Percentiles rank a stretch among this genome's conserved stretches.
Conservation (phyloP, 2,113 vertebrate genomes). For the Condylura cristata region DNA sequence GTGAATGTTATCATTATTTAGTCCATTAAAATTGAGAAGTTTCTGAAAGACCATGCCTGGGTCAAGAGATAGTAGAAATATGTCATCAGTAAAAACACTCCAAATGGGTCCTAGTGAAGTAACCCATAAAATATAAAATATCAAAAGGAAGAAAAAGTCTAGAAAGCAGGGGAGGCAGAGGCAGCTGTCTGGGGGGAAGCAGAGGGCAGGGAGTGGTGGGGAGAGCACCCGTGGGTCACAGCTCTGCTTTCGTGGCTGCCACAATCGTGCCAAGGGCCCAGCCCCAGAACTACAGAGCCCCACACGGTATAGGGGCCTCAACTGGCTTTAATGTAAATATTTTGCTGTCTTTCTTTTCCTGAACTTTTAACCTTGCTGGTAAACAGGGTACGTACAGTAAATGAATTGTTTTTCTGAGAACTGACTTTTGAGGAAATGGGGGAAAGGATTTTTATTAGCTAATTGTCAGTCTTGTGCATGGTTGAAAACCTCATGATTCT, state of each 20-base stretch:
- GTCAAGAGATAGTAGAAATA: neutral
- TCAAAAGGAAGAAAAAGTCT: neutral
- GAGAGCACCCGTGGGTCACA: neutral
- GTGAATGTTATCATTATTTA: neutral
- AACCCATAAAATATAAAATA: neutral
- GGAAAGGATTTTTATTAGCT: constrained; percentile 60
- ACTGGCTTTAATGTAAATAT: constrained; percentile 72
- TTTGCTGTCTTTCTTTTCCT: constrained; percentile 69
- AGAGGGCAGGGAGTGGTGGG: neutral
- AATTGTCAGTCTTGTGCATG: constrained; percentile 17
- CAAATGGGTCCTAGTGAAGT: neutral
- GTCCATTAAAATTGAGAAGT: neutral
- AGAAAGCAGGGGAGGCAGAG: neutral
- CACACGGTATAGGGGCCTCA: neutral
- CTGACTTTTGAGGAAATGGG: constrained; percentile 74
- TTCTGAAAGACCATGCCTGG: neutral
- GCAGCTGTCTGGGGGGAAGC: neutral
- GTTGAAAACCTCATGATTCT: constrained; percentile 34
- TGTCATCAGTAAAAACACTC: neutral
- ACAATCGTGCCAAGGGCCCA: rapidly evolving
- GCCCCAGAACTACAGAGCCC: neutral
- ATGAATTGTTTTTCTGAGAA: constrained; percentile 79
- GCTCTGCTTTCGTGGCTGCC: neutral
- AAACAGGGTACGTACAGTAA: constrained; percentile 69
- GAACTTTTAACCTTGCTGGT: constrained; percentile 73